Conservation (phyloP, 1,140 invertebrate genomes). For the Trypoxylus dichotomus region DNA sequence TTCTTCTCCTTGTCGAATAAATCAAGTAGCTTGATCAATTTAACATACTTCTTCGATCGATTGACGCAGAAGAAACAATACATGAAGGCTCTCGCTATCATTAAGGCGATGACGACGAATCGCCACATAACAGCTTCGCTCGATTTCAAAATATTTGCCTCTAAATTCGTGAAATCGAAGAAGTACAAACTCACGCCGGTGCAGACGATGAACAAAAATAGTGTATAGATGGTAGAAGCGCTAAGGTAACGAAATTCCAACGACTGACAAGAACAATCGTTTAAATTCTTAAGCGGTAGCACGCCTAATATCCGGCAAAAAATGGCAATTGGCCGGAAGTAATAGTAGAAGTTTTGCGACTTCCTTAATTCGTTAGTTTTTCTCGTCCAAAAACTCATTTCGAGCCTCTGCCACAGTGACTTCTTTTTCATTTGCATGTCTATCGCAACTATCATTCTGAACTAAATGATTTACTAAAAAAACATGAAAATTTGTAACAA, state of each 20-base stretch:
- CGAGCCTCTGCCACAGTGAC: not conserved
- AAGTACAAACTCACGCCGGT: not conserved
- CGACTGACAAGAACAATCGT: not conserved
- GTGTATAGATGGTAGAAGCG: not conserved
- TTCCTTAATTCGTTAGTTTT: not conserved
- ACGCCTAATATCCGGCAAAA: conserved; percentile 1
- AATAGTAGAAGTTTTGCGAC: conserved; percentile 9
- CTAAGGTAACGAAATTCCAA: conserved; percentile 5
- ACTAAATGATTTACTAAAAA: not conserved
- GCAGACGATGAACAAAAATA: not conserved
- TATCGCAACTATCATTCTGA: not conserved
- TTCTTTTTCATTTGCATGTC: not conserved
- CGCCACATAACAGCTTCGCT: not conserved
- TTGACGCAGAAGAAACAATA: conserved; percentile 16
- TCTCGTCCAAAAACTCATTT: not conserved
- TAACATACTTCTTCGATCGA: conserved; percentile 14
- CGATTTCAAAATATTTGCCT: not conserved
- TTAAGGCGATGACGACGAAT: not conserved
- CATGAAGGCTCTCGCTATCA: not conserved
- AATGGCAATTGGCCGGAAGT: conserved; percentile 23
- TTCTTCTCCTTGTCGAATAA: conserved; percentile 16
- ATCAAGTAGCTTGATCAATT: conserved; percentile 12
- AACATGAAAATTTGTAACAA: not conserved
- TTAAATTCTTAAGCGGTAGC: conserved; percentile 25
- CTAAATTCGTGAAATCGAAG: not conserved